Base-by-base conservation (phyloP, 2,888 invertebrate genomes). In the Conomelus anceps region DNA sequence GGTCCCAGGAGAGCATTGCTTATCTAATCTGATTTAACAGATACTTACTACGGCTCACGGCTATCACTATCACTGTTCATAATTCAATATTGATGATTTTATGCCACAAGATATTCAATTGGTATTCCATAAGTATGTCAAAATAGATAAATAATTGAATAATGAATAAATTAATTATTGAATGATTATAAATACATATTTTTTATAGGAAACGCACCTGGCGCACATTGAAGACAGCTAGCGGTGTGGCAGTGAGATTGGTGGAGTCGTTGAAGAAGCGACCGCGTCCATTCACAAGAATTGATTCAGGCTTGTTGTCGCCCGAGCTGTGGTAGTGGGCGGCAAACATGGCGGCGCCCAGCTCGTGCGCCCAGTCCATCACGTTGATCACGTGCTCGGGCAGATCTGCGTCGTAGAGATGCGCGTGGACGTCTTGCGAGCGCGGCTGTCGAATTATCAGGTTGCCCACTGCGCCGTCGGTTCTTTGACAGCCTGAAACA, bases 301-400 rank as follows among this genome's bases (percentile, higher is more conserved):
- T 94, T 17, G 96, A 96, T 0, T 96, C 95, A 0, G 98, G 97
- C 92, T 97, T 98, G 93, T 98, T 98, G 92, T 96, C 96, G 0
- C 97, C 97, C 23, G 94, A 94, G 0, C 96, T 96, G 92, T 98
- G 97, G 92, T 98, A 97, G 93, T 98, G 98, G n/a, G 95, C 95
- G 0, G 97, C 94, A 93, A 98, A 98, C 93, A 96, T 96, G 0
- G 95, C 95, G 22, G 96, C 94, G 0, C 97, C 96, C 3, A 96
- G 93, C 90, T 95, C 94, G 91, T 96, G 96, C 84, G 96, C 95
- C 98, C 98, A 98, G 92, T 98, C 98, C 41, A 96, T 95, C 1
- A 98, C 94, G 4, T 95, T 93, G 92, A 98, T 95, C 0, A 95
- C 95, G 93, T 98, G 97, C 63, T 96, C 96, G 0, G 95, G 94